Conservation (phyloP, 2,888 invertebrate genomes). For the Drosophila vallismaia region DNA sequence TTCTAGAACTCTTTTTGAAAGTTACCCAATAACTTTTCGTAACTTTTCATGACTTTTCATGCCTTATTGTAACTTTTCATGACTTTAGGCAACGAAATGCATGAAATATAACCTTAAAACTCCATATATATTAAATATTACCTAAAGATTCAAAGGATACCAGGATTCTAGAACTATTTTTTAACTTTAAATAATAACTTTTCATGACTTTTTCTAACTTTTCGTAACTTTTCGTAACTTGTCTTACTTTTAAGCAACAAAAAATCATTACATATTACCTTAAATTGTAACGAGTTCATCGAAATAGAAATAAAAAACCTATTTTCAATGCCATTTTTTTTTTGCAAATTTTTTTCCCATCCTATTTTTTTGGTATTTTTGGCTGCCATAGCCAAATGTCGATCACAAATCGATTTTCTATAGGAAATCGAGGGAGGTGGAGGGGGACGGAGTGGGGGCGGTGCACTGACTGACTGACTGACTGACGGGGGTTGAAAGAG, state of each 20-base stretch:
- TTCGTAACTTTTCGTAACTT: background rate
- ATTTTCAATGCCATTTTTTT: slow-evolving; percentile 9
- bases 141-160: too few relatives aligned
- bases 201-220: too few relatives aligned
- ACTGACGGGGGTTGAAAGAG: slow-evolving; percentile 7
- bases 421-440: background rate
- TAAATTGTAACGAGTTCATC: background rate
- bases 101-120: too few relatives aligned
- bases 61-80: too few relatives aligned
- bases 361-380: slow-evolving; percentile 11
- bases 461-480: too few relatives aligned
- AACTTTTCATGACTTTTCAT: too few relatives aligned
- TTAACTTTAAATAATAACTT: too few relatives aligned
- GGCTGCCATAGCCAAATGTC: slow-evolving; percentile 32
- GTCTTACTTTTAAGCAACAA: background rate
- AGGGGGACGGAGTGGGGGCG: background rate
- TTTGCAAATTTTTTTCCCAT: slow-evolving; percentile 8
- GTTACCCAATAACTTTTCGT: too few relatives aligned
- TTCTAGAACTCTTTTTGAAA: too few relatives aligned
- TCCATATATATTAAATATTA: too few relatives aligned
- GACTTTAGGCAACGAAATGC: too few relatives aligned
- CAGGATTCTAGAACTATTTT: too few relatives aligned
- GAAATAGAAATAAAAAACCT: background rate
- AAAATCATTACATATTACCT: background rate
- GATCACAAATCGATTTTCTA: slow-evolving; percentile 18